phyloP scores from a whole-genome alignment of 2,113 vertebrate genomes.

The Gorsachius goisagi region DNA sequence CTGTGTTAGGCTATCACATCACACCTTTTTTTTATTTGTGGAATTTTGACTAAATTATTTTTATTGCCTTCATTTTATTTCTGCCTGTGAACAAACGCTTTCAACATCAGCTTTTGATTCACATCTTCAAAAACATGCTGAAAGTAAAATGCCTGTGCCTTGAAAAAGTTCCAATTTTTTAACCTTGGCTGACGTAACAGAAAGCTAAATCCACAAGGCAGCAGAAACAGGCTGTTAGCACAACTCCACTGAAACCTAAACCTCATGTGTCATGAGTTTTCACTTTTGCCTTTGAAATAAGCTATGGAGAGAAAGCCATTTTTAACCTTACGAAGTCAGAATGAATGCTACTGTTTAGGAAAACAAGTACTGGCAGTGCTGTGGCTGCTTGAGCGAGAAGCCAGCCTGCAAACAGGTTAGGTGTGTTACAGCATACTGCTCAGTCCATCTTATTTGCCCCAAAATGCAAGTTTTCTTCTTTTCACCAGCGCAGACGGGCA shows the following conservation, averaged over 20 bases:
- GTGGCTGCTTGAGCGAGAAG: background rate
- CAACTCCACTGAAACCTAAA: background rate
- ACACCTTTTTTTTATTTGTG: background rate
- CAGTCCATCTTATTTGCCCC: background rate
- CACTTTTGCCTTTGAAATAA: background rate
- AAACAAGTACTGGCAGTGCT: background rate
- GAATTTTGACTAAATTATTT: background rate
- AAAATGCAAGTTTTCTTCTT: background rate
- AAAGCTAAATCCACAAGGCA: background rate
- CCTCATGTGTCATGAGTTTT: background rate
- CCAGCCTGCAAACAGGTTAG: background rate
- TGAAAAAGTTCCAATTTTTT: slow-evolving; percentile 37
- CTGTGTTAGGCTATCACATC: background rate
- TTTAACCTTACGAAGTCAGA: background rate
- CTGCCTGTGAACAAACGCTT: background rate
- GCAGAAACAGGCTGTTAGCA: background rate
- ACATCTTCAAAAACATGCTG: background rate
- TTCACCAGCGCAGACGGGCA: background rate
- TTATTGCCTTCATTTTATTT: background rate
- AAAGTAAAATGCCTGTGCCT: slow-evolving; percentile 34
- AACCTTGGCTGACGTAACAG: background rate
- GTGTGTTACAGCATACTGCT: background rate
- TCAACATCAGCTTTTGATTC: background rate
- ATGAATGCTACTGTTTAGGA: background rate
- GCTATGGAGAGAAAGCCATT: background rate